Evolutionary conservation across 2,888 invertebrate species (phyloP), one percentile per base, ranked within the genome.

Genomic region (Kryphioiulus occultus): DNA sequence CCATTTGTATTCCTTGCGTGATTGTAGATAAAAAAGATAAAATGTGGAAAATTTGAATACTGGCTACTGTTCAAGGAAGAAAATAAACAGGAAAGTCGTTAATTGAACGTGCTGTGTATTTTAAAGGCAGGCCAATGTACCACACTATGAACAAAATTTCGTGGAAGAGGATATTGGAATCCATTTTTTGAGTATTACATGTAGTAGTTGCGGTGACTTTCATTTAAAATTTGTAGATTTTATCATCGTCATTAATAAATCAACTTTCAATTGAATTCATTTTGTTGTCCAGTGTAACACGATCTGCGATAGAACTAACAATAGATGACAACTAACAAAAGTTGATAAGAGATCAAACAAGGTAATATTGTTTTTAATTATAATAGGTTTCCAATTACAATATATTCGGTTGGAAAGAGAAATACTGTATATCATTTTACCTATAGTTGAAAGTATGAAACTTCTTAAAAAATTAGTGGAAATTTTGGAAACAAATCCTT

Each of bases 1-100:
- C 2, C 68, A 68, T 68, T 68, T 26, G 26, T 26, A 68, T 68
- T 68, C 26, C 19, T n/a, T n/a, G 19, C 68, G 59, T 59, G 59
- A 22, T 15, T n/a, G 9, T 19, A 59, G 59, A 59, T 59, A 59
- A 59, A 59, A 22, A 59, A 22, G 68, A 26, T 26, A 68, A 68
- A 68, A 53, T 53, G 19, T 2, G 19, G 0, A 53, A n/a, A 53
- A n/a, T 68, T 68, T 68, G 68, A 68, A 68, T 68, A n/a, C 5
- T 2, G 59, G 59, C 59, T 59, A n/a, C 59, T 59, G 22, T 59
- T 12, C 1, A 26, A 68, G 59, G 68, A 68, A 26, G 68, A 68
- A 68, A 68, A 68, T 68, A 68, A 22, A 68, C 68, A 26, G 68
- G 68, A 26, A 68, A 68, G 68, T 68, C 68, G n/a, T 68, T 26